Evolutionary conservation across 30 jellyfish, hydroid and myxozoan genomes (phyloP), one percentile per base, ranked within the genome.

Genomic region (Aurelia sp.): DNA sequence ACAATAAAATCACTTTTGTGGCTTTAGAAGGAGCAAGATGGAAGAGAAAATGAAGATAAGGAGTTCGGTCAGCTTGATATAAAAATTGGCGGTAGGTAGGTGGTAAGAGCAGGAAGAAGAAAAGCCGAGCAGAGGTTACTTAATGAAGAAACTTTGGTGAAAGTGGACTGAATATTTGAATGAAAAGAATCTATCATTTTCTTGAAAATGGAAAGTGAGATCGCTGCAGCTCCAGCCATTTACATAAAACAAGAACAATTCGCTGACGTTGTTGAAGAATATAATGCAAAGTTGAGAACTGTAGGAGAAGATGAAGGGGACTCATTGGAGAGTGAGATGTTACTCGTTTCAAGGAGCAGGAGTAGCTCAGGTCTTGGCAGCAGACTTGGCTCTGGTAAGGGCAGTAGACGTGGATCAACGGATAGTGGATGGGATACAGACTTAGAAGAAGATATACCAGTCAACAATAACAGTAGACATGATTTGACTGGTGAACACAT

Each of bases 371-470:
- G 65, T 51, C 63, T 38, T 3, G 18, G 13, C 13, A 30, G 16
- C 50, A 15, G 76, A 16, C 31, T 35, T 38, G n/a, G 58, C 21
- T 47, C 60, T 44, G 55, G 55, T 44, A 16, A 5, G 15, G 55
- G 55, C 3, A 44, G 55, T 8, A 44, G 77, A 24, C 35, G 84
- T 0, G 91, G 71, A 4, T 82, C 80, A 8, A 33, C 63, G 2
- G 90, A 87, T 24, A 87, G 90, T 40, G 96, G 75, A 22, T 87
- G 96, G 96, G 96, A 87, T 48, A 87, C 96, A 31, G 96, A 87
- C 33, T 50, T 87, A 30, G 96, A 87, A 41, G 86, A 67, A n/a
- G 78, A 41, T 6, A 15, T n/a, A 13, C 13, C 72, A 44, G 13
- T 40, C 4, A 24, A 13, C 17, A 52, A 63, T 55, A 67, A 60